phyloP scores from a whole-genome alignment of 1,140 invertebrate species.

The Brachionus sp. region DNA sequence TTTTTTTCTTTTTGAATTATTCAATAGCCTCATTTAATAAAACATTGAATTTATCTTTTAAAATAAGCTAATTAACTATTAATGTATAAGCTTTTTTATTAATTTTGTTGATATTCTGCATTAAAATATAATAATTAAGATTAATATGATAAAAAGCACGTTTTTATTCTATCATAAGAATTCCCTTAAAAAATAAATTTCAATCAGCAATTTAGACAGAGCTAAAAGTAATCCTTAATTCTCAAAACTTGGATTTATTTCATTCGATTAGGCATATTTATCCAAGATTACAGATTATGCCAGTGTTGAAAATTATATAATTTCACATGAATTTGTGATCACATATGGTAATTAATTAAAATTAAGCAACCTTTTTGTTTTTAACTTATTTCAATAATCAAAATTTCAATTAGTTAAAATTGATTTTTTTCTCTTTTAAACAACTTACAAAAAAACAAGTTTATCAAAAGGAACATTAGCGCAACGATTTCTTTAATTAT shows the following conservation, averaged over 20 bases:
- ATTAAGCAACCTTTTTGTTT: not conserved
- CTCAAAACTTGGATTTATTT: not conserved
- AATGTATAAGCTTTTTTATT: not conserved
- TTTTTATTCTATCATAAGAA: not conserved
- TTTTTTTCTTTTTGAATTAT: not conserved
- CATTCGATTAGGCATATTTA: not conserved
- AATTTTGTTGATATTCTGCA: not conserved
- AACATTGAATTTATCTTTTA: not conserved
- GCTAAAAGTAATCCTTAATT: not conserved
- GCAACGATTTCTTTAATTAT: not conserved
- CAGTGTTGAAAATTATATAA: not conserved
- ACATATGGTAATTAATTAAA: not conserved
- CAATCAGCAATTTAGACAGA: not conserved
- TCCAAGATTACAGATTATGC: slow-evolving; percentile 9
- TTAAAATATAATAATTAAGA: not conserved
- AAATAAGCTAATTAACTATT: not conserved
- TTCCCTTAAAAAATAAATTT: not conserved
- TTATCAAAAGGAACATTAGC: not conserved
- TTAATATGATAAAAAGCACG: not conserved
- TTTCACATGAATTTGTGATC: not conserved
- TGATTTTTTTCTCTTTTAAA: not conserved
- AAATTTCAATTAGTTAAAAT: not conserved
- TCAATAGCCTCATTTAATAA: not conserved
- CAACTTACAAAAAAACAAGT: not conserved
- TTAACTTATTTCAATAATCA: not conserved